Evolutionary conservation across 2,888 invertebrate genomes (phyloP), one percentile per base, ranked within the genome.

Genomic region (Zygogramma bicolorata): DNA sequence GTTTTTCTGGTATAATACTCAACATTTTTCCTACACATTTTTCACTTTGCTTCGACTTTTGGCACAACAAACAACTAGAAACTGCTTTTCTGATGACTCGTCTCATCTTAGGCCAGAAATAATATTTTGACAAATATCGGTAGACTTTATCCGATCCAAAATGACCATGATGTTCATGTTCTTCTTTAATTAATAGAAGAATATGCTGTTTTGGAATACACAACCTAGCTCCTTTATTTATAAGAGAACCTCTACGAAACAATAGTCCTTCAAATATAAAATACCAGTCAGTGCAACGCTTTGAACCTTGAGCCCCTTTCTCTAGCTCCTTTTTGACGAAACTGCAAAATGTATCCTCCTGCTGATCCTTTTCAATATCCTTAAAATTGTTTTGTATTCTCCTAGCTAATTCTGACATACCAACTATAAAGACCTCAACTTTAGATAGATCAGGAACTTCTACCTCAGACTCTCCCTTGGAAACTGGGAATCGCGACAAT

Each of bases 151-250:
- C 60, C 8, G 57, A 34, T 0, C 70, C 65, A 18, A 70, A 65
- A 70, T 70, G 70, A 0, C 61, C 70, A n/a, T 49, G 18, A 3
- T 60, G 46, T 31, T 60, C 31, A 18, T 70, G 60, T 60, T 70
- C 60, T 58, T 65, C 27, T 15, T 40, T 4, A n/a, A 65, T 49
- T 8, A 65, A n/a, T 3, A 10, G 3, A 3, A 10, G 22, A 15
- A 65, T 20, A n/a, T 46, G 42, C 15, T 3, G 8, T 4, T 4
- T 6, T 6, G 65, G 70, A 18, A 70, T 31, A 27, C 46, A 59
- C n/a, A 70, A 34, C n/a, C 60, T 65, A 46, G 18, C 46, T 0
- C 62, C 62, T 15, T 20, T 13, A n/a, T 31, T 49, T 4, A 7
- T 4, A 4, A n/a, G 2, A n/a, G 46, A 15, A 20, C 49, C 65